Evolutionary conservation across 2,888 invertebrate genomes (phyloP), one percentile per base, ranked within the genome.

Genomic region (Ectemnius cavifrons): DNA sequence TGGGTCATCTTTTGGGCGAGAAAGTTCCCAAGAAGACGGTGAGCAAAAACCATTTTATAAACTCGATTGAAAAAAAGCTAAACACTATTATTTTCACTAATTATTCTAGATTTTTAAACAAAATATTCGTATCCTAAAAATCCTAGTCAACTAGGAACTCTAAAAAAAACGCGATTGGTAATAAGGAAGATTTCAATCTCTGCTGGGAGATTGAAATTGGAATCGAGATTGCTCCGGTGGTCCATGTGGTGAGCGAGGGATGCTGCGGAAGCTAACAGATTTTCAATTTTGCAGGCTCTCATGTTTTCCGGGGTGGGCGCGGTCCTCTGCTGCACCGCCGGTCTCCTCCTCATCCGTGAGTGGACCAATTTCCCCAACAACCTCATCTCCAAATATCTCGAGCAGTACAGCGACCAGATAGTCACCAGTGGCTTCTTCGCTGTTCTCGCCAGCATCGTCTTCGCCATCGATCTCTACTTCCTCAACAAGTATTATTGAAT

Each of bases 401-500:
- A 94, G 84, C 93, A 93, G 83, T 93, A 94, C 80, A 83, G 84
- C 61, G 93, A 94, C 78, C 93, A 94, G 85, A 92, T 95, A 87
- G 92, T 94, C 61, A 92, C 93, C 2, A 94, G 94, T 13, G 94
- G 94, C 18, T 92, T 94, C 56, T 94, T 94, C 80, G 92, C 94
- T 6, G 92, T 94, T 68, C 87, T 94, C 61, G 93, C 94, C 80
- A 93, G 93, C 1, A 87, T 92, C 0, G 92, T 94, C 4, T 95
- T 94, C 86, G 91, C 93, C 65, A 86, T 93, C 20, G 95, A 95
- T 85, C 93, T 93, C 45, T 92, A 93, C 86, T 90, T 94, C 64
- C 94, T 93, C 56, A 83, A 84, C 70, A 89, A 88, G 73, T 85
- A 82, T 57, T 80, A 86, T 6, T 82, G 71, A 37, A 37, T 23